Conservation (phyloP, 35 echinoderm and acorn worm genomes). For the Diadema setosum region DNA sequence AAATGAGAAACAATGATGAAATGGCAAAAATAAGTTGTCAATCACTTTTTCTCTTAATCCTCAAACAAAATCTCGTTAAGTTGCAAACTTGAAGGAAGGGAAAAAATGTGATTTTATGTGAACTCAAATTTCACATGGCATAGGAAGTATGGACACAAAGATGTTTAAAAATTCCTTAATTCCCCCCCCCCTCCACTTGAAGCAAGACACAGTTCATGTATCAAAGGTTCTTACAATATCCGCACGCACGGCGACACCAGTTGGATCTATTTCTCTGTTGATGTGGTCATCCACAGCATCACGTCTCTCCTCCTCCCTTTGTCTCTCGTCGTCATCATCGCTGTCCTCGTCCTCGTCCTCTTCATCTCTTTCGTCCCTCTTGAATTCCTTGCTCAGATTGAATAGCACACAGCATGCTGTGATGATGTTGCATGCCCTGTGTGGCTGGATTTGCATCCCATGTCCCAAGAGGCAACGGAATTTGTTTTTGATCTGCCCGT, state of each 20-base stretch:
- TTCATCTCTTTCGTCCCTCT: background rate
- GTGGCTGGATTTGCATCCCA: constrained; percentile 50
- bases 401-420: constrained; percentile 66
- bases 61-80: too few relatives aligned
- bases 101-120: too few relatives aligned
- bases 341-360: background rate
- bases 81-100: too few relatives aligned
- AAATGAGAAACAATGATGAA: too few relatives aligned
- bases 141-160: background rate
- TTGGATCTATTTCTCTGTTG: background rate
- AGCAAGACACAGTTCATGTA: background rate
- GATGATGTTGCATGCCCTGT: constrained; percentile 45
- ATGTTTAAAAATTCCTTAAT: too few relatives aligned
- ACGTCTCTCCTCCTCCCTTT: background rate
- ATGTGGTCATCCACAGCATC: background rate
- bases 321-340: background rate
- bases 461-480: constrained; percentile 59
- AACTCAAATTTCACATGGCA: background rate
- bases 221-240: background rate
- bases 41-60: too few relatives aligned
- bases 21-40: too few relatives aligned
- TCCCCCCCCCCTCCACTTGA: background rate
- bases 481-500: constrained; percentile 68
- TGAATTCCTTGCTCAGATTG: constrained; percentile 57
- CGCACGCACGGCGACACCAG: background rate